Evolutionary conservation across 2,113 vertebrate genomes (phyloP).

Genomic region (Protomyctophum bolini): DNA sequence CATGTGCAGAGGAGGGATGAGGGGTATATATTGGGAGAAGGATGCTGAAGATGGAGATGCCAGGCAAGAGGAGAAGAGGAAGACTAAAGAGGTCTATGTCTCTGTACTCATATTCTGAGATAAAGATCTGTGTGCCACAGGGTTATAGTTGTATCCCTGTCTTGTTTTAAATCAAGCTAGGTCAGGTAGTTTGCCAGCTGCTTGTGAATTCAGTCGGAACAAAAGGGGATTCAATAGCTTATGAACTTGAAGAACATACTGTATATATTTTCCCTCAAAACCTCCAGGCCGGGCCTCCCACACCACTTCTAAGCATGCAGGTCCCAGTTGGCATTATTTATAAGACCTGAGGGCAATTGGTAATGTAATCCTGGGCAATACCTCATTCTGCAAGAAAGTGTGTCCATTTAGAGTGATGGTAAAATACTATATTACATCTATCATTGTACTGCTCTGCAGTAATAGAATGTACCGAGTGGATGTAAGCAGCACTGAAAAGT

Average conservation of each 20-base stretch:
- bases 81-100: no score
- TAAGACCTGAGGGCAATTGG: constrained; percentile 21
- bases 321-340: constrained; percentile 3
- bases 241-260: constrained; percentile 13
- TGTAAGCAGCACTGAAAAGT: constrained; percentile 26
- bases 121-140: no score
- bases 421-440: constrained; percentile 33
- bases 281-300: not conserved
- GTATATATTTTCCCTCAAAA: not conserved
- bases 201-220: not conserved
- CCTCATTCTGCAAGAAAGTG: constrained; percentile 17
- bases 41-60: no score
- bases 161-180: no score
- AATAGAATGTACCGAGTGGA: constrained; percentile 21
- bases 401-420: constrained; percentile 18
- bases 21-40: no score
- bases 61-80: no score
- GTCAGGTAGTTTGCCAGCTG: not conserved
- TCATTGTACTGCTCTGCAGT: constrained; percentile 26
- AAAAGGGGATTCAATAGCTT: not conserved
- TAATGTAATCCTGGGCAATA: not conserved
- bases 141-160: no score
- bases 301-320: constrained; percentile 5
- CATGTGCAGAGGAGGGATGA: no score
- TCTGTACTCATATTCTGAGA: no score